Percentiles rank a stretch among this genome's conserved stretches.
These are phyloP conservation scores for Antheraea assamensis DNA, from an alignment of 2,888 invertebrate genomes.

Conservation along the genomic window DNA sequence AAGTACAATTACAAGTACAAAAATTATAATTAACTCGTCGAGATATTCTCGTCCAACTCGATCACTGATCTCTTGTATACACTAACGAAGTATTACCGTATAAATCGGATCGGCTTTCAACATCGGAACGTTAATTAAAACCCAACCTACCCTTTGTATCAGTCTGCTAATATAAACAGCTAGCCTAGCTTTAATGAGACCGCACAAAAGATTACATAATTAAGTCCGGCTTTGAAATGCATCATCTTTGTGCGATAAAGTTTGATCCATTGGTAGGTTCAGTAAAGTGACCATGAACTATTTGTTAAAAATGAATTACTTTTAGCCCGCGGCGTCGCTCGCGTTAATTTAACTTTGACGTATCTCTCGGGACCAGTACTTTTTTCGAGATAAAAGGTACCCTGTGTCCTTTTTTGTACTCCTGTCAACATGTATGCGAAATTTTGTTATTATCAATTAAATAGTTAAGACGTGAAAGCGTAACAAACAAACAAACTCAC, in stretches of 20 bases:
- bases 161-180: constrained; percentile 2
- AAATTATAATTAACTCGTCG: neutral
- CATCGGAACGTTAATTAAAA: neutral
- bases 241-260: neutral
- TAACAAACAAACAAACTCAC: no score
- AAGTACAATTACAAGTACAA: no score
- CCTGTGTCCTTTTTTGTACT: no score
- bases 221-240: neutral
- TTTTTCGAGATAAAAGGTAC: no score
- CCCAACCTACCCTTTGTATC: neutral
- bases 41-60: neutral
- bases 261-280: neutral
- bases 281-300: no score
- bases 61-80: neutral
- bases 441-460: no score
- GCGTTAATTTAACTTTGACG: no score
- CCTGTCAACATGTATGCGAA: no score
- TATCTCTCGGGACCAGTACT: no score
- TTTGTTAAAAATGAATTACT: no score
- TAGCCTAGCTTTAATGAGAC: constrained; percentile 9
- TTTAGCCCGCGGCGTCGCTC: no score
- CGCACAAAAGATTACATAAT: neutral
- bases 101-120: neutral
- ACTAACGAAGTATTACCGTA: neutral
- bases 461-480: no score